Base-by-base conservation (phyloP, 2,888 invertebrate species). In the Bellardia bayeri region DNA sequence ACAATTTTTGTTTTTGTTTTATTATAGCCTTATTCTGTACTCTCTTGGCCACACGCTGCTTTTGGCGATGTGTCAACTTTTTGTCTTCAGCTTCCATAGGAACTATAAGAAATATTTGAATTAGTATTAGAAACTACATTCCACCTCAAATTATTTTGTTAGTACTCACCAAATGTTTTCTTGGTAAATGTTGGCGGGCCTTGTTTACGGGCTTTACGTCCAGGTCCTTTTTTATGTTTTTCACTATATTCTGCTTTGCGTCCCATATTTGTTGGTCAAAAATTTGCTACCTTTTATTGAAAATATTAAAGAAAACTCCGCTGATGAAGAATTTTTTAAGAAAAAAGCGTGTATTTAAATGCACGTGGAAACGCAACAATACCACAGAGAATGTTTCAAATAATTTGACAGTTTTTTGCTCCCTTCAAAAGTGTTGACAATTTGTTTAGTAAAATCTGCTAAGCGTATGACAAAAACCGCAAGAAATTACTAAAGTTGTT, bases 151-250 rank as follows among this genome's bases (percentile, higher is more conserved):
- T 11, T 33, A 11, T 16, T 68, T 16, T 30, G 13, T 45, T 66
- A 33, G 4, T 33, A 81, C 90, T 91, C 90, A 93, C 93, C 93
- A 61, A 93, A 92, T 0, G 92, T 88, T 85, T 91, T 90, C 78
- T 93, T 93, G 2, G 90, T 88, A 85, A 92, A 93, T 69, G 95
- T 94, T 2, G 98, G 98, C 90, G 97, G 96, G 63, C 96, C 95
- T 92, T 98, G 98, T 92, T 98, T 98, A 90, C 96, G 97, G 0
- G 98, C 94, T 94, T 98, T 98, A 89, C 96, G 95, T 0, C 98
- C 98, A 9, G 97, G 98, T 0, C 98, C 98, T 90, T 96, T 96
- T 92, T 97, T 97, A 2, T 95, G 95, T 89, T 96, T 95, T 90
- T 97, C 97, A 89, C 95, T 95, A 92, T 96, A 98, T 91, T 97